phyloP scores from a whole-genome alignment of 2,797 vertebrate species.

The Jordanella pulchra region DNA sequence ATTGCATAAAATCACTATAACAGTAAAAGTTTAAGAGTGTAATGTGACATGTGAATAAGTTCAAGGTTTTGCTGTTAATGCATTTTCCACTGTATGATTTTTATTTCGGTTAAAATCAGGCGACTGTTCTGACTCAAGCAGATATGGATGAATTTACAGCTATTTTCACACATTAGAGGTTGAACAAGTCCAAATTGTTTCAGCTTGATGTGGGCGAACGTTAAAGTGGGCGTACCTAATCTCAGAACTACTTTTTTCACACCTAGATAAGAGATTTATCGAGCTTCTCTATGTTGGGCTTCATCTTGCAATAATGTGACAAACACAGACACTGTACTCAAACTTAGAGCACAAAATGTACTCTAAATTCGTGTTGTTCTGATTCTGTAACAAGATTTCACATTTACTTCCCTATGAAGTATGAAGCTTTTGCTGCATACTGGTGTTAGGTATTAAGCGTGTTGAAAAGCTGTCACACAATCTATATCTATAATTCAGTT shows the following conservation, averaged over 20 bases:
- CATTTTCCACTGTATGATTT: not conserved
- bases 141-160: slow-evolving; percentile 2
- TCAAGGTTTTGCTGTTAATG: not conserved
- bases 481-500: slow-evolving; percentile 21
- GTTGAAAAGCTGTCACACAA: slow-evolving; percentile 7
- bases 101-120: not conserved
- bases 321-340: slow-evolving; percentile 14
- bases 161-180: slow-evolving; percentile 12
- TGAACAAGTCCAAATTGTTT: slow-evolving; percentile 31
- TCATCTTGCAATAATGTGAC: slow-evolving; percentile 31
- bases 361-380: slow-evolving; percentile 21
- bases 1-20: not conserved
- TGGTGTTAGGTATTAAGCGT: slow-evolving; percentile 6
- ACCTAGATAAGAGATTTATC: slow-evolving; percentile 55
- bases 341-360: slow-evolving; percentile 6
- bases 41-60: not conserved
- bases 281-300: slow-evolving; percentile 20
- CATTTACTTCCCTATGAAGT: slow-evolving; percentile 1
- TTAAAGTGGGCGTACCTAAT: slow-evolving; percentile 61
- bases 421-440: slow-evolving; percentile 7
- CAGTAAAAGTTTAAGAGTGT: not conserved
- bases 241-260: slow-evolving; percentile 51
- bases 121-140: not conserved
- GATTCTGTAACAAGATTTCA: slow-evolving; percentile 1
- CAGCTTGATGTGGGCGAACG: slow-evolving; percentile 21